A percentile compares a stretch with the other conserved stretches of the same genome.
These are phyloP conservation scores for Ladona fulva DNA, from an alignment of 1,140 invertebrate species.

Conservation along the genomic window DNA sequence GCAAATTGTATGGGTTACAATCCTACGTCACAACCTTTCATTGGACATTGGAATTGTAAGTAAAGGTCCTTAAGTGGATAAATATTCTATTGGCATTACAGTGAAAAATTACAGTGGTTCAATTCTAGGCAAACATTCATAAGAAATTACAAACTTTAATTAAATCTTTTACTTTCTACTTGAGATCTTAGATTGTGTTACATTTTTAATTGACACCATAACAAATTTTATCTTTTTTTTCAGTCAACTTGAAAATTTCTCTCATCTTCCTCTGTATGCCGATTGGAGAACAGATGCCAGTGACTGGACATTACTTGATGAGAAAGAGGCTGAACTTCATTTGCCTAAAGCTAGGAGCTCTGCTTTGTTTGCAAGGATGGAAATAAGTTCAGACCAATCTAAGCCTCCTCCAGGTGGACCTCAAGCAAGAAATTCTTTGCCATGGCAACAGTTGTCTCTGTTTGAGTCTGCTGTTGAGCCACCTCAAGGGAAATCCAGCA, in stretches of 20 bases:
- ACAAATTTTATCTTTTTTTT: not conserved
- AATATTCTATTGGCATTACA: too few species aligned
- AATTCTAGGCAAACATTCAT: too few species aligned
- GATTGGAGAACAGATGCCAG: not conserved
- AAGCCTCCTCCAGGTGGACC: not conserved
- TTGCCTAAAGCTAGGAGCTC: not conserved
- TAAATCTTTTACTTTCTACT: too few species aligned
- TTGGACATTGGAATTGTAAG: not conserved
- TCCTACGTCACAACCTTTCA: not conserved
- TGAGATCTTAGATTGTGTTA: too few species aligned
- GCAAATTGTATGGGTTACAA: not conserved
- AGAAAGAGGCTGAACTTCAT: not conserved
- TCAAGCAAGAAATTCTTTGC: not conserved
- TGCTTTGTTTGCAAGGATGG: not conserved
- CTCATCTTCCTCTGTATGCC: not conserved
- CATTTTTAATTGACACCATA: too few species aligned
- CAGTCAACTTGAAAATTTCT: not conserved
- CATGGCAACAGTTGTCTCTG: not conserved
- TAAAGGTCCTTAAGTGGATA: too few species aligned
- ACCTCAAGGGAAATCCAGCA: not conserved
- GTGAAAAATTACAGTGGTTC: too few species aligned
- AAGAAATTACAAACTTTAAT: too few species aligned
- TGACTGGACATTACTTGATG: not conserved
- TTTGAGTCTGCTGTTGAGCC: not conserved
- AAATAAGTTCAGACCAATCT: not conserved